Conservation (phyloP, 2,888 invertebrate genomes). For the Dicranocentrus wangi region DNA sequence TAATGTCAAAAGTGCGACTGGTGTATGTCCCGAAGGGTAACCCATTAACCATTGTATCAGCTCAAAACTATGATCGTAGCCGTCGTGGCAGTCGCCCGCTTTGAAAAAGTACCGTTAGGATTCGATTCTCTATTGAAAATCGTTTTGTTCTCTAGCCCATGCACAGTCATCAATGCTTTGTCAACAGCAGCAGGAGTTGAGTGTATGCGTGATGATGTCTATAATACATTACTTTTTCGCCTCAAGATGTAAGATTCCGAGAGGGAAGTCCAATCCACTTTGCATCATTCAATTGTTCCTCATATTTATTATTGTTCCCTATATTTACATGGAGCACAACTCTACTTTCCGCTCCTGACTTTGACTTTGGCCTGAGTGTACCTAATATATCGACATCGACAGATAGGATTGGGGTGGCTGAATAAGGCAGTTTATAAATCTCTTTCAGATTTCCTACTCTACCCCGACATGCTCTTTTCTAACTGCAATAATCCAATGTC, state of each 20-base stretch:
- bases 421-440: conserved; percentile 16
- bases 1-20: conserved; percentile 66
- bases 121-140: conserved; percentile 34
- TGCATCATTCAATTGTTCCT: conserved; percentile 29
- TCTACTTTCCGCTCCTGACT: conserved; percentile 13
- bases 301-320: background rate
- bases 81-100: background rate
- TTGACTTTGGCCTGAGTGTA: conserved; percentile 50
- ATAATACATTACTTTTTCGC: background rate
- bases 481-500: conserved; percentile 36
- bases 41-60: conserved; percentile 49
- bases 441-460: background rate
- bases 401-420: too few species aligned
- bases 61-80: conserved; percentile 17
- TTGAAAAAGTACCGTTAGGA: conserved; percentile 43
- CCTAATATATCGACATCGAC: too few species aligned
- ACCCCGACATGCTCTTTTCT: conserved; percentile 7
- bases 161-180: conserved; percentile 32
- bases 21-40: conserved; percentile 37
- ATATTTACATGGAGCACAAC: too few species aligned
- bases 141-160: conserved; percentile 38
- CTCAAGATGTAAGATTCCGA: background rate
- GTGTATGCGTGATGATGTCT: background rate
- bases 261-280: conserved; percentile 28
- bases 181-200: conserved; percentile 47